Conservation (phyloP, 2,113 vertebrate genomes). For the Vulpes ferrilata region DNA sequence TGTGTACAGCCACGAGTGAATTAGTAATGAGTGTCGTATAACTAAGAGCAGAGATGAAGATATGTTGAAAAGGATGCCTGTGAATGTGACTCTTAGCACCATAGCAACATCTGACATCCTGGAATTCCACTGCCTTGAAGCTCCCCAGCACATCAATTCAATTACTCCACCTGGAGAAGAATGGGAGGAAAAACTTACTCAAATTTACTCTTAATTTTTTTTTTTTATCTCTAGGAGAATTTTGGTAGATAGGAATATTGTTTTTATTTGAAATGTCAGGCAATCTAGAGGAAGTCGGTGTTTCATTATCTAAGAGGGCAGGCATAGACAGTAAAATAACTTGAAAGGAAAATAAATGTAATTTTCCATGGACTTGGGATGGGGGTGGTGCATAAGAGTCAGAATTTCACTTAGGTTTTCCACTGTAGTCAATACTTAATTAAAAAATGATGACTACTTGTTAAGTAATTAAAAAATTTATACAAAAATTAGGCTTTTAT, state of each 20-base stretch:
- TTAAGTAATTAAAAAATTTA: slow-evolving; percentile 7
- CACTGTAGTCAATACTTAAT: not conserved
- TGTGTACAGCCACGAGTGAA: slow-evolving; percentile 68
- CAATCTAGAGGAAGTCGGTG: not conserved
- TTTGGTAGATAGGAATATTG: slow-evolving; percentile 44
- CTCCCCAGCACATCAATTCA: slow-evolving; percentile 60
- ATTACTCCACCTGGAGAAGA: slow-evolving; percentile 71
- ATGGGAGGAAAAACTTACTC: slow-evolving; percentile 40
- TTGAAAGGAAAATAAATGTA: slow-evolving; percentile 29
- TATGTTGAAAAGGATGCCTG: slow-evolving; percentile 63
- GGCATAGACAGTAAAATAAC: not conserved
- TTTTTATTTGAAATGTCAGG: slow-evolving; percentile 12
- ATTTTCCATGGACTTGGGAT: not conserved
- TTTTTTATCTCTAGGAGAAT: slow-evolving; percentile 60
- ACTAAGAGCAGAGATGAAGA: slow-evolving; percentile 74
- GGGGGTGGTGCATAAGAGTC: not conserved
- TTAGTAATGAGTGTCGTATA: slow-evolving; percentile 72
- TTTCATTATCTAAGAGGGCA: slow-evolving; percentile 9
- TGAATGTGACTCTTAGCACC: slow-evolving; percentile 63
- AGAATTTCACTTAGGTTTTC: not conserved
- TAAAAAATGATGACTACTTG: slow-evolving; percentile 13
- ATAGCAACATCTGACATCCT: slow-evolving; percentile 65
- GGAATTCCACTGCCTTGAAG: slow-evolving; percentile 71
- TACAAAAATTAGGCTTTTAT: not conserved
- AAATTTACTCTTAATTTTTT: slow-evolving; percentile 64